Evolutionary conservation across 2,113 vertebrate genomes (phyloP).

Genomic region (Geothlypis trichas): DNA sequence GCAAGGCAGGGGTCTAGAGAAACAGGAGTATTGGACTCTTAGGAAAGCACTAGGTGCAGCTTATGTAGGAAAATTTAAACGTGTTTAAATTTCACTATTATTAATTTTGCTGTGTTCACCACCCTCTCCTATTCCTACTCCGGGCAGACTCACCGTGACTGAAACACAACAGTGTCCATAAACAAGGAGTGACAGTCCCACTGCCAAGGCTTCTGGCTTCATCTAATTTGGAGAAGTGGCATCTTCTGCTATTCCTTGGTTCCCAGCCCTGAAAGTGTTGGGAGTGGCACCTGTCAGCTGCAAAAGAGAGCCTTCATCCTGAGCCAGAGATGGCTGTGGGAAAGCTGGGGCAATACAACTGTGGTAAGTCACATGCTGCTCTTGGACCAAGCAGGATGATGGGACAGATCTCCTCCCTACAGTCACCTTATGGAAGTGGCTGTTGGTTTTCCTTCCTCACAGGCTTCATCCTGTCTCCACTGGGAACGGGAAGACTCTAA

Average conservation of each 20-base stretch:
- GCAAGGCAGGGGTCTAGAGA: background rate
- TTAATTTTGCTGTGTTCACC: background rate
- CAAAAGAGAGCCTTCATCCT: background rate
- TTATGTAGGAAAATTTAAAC: background rate
- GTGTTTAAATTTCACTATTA: background rate
- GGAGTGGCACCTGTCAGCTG: background rate
- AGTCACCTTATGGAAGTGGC: background rate
- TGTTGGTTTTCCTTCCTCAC: background rate
- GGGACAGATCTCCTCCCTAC: background rate
- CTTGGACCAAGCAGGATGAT: background rate
- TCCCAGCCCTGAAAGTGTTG: background rate
- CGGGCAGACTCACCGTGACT: background rate
- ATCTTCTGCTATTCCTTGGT: background rate
- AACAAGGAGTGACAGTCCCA: background rate
- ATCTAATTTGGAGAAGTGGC: background rate
- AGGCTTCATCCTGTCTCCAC: background rate
- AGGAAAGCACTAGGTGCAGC: background rate
- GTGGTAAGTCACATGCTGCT: rapidly evolving
- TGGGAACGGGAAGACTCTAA: background rate
- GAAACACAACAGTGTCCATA: background rate
- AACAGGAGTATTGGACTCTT: background rate
- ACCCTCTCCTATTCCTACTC: background rate
- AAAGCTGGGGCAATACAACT: background rate
- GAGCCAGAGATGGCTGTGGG: background rate
- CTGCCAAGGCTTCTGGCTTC: background rate